A percentile compares a stretch with the other conserved stretches of the same genome.
These are phyloP conservation scores for Channa argus DNA, from an alignment of 2,113 vertebrate genomes.

Conservation along the genomic window DNA sequence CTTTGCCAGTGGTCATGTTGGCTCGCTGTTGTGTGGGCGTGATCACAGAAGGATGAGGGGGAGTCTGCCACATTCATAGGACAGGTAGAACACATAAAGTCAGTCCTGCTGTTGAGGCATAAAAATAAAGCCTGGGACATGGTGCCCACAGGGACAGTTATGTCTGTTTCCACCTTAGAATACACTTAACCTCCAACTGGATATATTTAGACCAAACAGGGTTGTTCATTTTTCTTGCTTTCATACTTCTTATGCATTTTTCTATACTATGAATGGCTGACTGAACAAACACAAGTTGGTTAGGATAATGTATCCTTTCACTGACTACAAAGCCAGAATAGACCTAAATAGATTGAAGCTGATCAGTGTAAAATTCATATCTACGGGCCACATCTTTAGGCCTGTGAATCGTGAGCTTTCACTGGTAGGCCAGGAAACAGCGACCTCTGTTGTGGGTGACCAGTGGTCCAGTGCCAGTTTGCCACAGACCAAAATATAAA, in stretches of 20 bases:
- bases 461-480: too few relatives aligned
- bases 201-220: conserved; percentile 60
- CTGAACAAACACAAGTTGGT: conserved; percentile 3
- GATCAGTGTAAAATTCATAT: background rate
- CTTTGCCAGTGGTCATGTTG: conserved; percentile 66
- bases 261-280: conserved; percentile 28
- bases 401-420: too few relatives aligned
- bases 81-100: conserved; percentile 69
- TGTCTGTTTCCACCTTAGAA: conserved; percentile 60
- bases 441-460: too few relatives aligned
- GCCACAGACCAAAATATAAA: too few relatives aligned
- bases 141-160: conserved; percentile 46
- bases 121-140: conserved; percentile 59
- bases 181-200: conserved; percentile 53
- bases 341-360: background rate
- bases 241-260: conserved; percentile 29
- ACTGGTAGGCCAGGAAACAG: too few relatives aligned
- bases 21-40: conserved; percentile 60
- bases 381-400: too few relatives aligned
- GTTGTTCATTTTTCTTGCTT: conserved; percentile 21
- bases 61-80: conserved; percentile 56
- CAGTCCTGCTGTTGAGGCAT: conserved; percentile 48
- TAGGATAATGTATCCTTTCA: too few relatives aligned
- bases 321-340: background rate
- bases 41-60: conserved; percentile 61